Evolutionary conservation across 2,797 vertebrate genomes (phyloP), one percentile per base, ranked within the genome.

Genomic region (Cetoscarus ocellatus): DNA sequence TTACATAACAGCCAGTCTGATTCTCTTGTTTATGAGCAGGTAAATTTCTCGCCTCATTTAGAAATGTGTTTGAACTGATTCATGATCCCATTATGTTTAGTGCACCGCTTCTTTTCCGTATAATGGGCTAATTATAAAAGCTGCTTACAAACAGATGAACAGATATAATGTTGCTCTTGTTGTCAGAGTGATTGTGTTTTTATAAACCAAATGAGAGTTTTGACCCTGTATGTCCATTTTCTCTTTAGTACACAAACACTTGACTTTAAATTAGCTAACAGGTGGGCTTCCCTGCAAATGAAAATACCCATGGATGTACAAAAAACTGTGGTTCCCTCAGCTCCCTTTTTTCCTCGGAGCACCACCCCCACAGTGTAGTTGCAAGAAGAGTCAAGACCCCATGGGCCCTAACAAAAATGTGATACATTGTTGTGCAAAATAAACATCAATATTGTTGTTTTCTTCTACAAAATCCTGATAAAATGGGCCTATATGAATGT

Each of bases 171-270:
- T 18, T 14, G n/a, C 19, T 27, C 7, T 65, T 34, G 11, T 62
- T 40, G 9, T 49, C n/a, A 18, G 45, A 73, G 45, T 7, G 38
- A 27, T 42, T 65, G 10, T 54, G 48, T 67, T 79, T 70, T 48
- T 40, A 67, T 56, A 11, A 3, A 19, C 8, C 52, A 0, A 71
- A n/a, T 54, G 9, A 13, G 10, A 51, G 49, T n/a, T 36, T 35
- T 40, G 10, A 48, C 8, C 36, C 7, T 12, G 44, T 47, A 15
- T 17, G n/a, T 40, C 38, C 7, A 39, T 62, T 44, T 35, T 40
- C 3, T 38, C 10, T 9, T 36, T 50, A 66, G 38, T 58, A 10
- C 27, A 10, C 15, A 38, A 45, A 51, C 18, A 70, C 56, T 57
- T 67, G 14, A 43, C 12, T 38, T 61, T 18, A 34, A 48, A 11